Evolutionary conservation across 2,113 vertebrate species (phyloP).

Genomic region (Synodontis membranacea): DNA sequence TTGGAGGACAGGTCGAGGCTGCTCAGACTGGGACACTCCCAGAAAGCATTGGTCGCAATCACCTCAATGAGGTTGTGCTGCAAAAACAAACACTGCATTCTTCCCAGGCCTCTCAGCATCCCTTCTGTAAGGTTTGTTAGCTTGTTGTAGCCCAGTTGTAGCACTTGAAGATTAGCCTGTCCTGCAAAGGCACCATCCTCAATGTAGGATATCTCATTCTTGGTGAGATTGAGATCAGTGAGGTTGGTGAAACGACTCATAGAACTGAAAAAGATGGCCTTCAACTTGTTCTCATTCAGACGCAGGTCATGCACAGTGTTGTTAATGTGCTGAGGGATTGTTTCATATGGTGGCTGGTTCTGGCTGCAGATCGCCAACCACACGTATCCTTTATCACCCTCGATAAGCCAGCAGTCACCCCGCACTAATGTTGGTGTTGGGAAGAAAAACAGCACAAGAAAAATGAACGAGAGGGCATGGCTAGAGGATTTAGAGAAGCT

Average conservation of each 20-base stretch:
- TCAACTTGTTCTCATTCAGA: conserved; percentile 97
- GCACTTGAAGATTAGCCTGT: conserved; percentile 92
- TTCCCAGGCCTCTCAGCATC: conserved; percentile 90
- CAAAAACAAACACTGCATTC: conserved; percentile 94
- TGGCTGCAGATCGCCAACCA: conserved; percentile 99
- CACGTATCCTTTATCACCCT: conserved; percentile 96
- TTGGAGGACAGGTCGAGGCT: conserved; percentile 97
- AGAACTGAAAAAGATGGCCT: conserved; percentile 90
- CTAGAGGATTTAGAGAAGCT: conserved; percentile 41
- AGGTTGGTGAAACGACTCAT: conserved; percentile 96
- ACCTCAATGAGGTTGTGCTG: conserved; percentile 97
- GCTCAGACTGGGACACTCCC: conserved; percentile 92
- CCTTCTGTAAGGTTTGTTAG: conserved; percentile 94
- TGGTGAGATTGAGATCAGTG: conserved; percentile 97
- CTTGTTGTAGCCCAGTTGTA: conserved; percentile 96
- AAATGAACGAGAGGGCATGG: conserved; percentile 36
- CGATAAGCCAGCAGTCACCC: conserved; percentile 96
- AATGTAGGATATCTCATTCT: conserved; percentile 97
- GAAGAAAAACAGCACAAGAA: conserved; percentile 63
- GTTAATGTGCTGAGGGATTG: conserved; percentile 98
- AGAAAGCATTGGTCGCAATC: conserved; percentile 89
- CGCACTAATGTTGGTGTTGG: conserved; percentile 72
- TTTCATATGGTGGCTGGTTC: conserved; percentile 97
- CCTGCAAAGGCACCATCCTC: conserved; percentile 95
- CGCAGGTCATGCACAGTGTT: conserved; percentile 96